Base-by-base conservation (phyloP, 2,888 invertebrate species). In the Pinctada fucata region DNA sequence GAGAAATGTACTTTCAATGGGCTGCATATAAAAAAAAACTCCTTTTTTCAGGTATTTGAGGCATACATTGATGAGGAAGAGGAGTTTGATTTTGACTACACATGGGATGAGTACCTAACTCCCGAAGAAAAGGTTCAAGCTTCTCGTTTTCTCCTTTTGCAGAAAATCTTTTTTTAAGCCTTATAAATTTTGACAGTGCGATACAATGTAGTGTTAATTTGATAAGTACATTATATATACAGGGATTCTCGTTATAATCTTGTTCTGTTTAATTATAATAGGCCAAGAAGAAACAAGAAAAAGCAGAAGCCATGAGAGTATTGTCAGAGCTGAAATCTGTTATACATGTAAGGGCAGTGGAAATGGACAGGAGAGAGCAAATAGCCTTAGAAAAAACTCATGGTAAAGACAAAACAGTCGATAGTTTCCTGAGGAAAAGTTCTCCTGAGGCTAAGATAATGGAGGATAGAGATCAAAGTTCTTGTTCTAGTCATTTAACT, bases 321-420 rank as follows among this genome's bases (percentile, higher is more conserved):
- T 77, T 91, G 76, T 84, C 84, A 52, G 91, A 91, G 73, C 82
- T 91, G 67, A 88, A 87, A 77, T 83, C 87, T 45, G 90, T 91
- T 47, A 91, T 91, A n/a, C 85, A 88, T 47, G 85, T 88, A 4
- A 78, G 90, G 49, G 90, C 90, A 0, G 79, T 78, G 8, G 88
- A 89, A 49, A 84, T 83, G 16, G 85, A 86, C 45, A 84, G 80
- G 58, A 77, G 88, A 50, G 89, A 89, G 66, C 80, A 83, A 47
- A 82, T 79, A 48, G 88, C 87, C 1, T 69, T 86, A n/a, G 51
- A 80, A 16, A 86, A 80, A 70, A 71, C 78, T 13, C 73, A 79
- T 71, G 74, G 74, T 6, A 58, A 71, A 10, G 16, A 31, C 8
- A 58, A 67, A 5, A 45, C 31, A 31, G 0, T 50, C 5, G 31